A percentile compares a stretch with the other conserved stretches of the same genome.
Evolutionary conservation across 2,797 vertebrate species (phyloP).

Genomic region (Myotis myotis): DNA sequence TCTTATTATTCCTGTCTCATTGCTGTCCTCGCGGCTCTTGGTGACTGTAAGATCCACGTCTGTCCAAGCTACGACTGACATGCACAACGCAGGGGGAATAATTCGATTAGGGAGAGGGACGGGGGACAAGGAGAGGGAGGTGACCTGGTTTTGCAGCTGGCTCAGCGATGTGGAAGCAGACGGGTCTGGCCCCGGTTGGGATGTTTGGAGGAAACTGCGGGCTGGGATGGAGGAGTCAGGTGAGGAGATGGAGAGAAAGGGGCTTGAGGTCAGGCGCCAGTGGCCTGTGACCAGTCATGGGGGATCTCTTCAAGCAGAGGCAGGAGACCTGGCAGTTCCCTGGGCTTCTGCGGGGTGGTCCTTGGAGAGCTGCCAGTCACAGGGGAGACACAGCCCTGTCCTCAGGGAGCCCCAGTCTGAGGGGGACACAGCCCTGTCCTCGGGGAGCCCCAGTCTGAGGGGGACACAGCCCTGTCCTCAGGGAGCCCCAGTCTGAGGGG

Average conservation of each 20-base stretch:
- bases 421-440: not conserved
- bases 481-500: not conserved
- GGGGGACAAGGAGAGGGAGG: constrained; percentile 60
- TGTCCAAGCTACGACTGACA: not conserved
- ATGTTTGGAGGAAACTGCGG: not conserved
- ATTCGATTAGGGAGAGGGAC: constrained; percentile 71
- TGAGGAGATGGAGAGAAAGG: not conserved
- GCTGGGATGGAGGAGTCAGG: constrained; percentile 7
- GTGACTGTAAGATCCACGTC: not conserved
- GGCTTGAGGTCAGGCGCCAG: not conserved
- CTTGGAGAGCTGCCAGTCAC: not conserved
- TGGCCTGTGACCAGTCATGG: not conserved
- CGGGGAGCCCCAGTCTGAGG: not conserved
- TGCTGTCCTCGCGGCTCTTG: not conserved
- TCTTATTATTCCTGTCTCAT: not conserved
- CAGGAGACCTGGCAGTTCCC: not conserved
- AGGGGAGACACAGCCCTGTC: not conserved
- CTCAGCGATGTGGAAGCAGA: constrained; percentile 67
- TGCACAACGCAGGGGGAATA: constrained; percentile 46
- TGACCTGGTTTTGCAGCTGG: constrained; percentile 78
- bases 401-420: not conserved
- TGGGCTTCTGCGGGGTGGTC: too few relatives aligned
- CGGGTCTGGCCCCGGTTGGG: not conserved
- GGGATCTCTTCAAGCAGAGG: not conserved
- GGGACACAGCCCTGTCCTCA: not conserved